Percentiles rank a stretch among this genome's conserved stretches.
These are phyloP conservation scores for Sclerurus mexicanus DNA, from an alignment of 2,113 vertebrate species.

Conservation along the genomic window DNA sequence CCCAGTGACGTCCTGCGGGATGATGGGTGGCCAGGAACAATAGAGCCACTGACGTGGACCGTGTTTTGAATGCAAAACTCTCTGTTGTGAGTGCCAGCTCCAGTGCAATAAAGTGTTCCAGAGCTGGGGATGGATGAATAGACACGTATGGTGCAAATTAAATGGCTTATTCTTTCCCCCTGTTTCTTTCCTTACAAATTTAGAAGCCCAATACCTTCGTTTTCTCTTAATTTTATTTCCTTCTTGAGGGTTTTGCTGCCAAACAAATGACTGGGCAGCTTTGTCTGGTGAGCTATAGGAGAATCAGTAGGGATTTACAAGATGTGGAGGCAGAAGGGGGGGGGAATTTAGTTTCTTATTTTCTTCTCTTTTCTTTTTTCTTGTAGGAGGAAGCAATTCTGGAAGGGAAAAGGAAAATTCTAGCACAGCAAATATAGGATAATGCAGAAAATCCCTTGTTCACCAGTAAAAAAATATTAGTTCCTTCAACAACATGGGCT, in stretches of 20 bases:
- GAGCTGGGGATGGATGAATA: conserved; percentile 8
- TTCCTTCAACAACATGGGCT: background rate
- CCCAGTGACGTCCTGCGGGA: background rate
- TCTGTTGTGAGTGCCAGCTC: background rate
- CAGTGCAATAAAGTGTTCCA: conserved; percentile 21
- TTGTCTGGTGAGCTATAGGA: background rate
- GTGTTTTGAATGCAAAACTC: background rate
- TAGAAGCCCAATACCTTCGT: background rate
- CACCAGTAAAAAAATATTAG: background rate
- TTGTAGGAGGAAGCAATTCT: background rate
- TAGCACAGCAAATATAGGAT: background rate
- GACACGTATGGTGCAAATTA: conserved; percentile 6
- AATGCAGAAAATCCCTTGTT: background rate
- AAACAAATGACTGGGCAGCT: background rate
- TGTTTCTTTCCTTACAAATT: background rate
- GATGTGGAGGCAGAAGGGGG: background rate
- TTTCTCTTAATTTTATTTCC: background rate
- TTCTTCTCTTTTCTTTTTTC: background rate
- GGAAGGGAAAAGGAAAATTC: background rate
- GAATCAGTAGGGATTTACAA: background rate
- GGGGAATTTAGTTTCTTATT: background rate
- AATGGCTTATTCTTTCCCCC: background rate
- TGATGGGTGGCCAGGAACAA: conserved; percentile 14
- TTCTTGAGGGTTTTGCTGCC: background rate
- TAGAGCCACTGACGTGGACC: background rate